Percentiles rank a stretch among this genome's conserved stretches.
phyloP scores from a whole-genome alignment of 1,140 invertebrate species.

The Bicyclus anynana region DNA sequence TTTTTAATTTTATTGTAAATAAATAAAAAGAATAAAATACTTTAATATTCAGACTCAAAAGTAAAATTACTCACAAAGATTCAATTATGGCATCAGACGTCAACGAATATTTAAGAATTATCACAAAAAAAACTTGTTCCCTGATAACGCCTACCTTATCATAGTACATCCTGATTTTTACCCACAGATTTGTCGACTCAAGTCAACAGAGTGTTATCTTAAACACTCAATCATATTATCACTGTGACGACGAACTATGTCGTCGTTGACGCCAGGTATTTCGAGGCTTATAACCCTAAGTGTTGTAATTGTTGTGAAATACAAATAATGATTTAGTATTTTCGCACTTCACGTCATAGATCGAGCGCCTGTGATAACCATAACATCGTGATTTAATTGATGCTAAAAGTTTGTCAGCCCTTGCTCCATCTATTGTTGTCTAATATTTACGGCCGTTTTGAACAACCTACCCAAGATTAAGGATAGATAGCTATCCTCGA shows the following conservation, averaged over 20 bases:
- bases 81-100: too few species aligned
- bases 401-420: too few species aligned
- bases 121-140: constrained; percentile 33
- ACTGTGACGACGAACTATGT: constrained; percentile 37
- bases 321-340: constrained; percentile 14
- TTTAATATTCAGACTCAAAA: too few species aligned
- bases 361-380: too few species aligned
- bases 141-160: constrained; percentile 54
- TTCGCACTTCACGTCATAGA: constrained; percentile 6
- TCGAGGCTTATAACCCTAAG: constrained; percentile 8
- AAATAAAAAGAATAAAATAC: too few species aligned
- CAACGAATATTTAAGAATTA: neutral
- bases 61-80: too few species aligned
- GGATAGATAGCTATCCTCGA: too few species aligned
- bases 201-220: constrained; percentile 63
- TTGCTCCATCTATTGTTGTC: too few species aligned
- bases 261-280: constrained; percentile 32
- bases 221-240: constrained; percentile 43
- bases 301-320: constrained; percentile 30
- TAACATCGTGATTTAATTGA: too few species aligned
- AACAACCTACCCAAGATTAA: too few species aligned
- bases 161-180: constrained; percentile 62
- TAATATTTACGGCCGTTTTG: too few species aligned
- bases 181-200: constrained; percentile 48
- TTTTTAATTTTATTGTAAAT: too few species aligned